Percentiles rank a stretch among this genome's conserved stretches.
These are phyloP conservation scores for Podiceps cristatus DNA, from an alignment of 2,113 vertebrate genomes.

Conservation along the genomic window DNA sequence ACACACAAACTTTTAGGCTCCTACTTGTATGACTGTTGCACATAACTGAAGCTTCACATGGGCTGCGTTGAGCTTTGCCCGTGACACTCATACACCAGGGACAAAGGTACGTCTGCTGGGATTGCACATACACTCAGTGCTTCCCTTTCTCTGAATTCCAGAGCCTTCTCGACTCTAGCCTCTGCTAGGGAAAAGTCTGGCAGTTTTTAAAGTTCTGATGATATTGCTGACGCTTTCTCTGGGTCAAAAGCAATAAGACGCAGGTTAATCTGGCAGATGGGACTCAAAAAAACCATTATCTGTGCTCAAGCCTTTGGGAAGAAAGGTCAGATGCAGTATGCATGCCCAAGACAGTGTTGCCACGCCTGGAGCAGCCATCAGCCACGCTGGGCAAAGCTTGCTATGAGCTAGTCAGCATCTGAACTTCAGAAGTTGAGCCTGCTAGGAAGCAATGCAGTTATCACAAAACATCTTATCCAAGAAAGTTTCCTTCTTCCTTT, in stretches of 20 bases:
- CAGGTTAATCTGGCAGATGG: background rate
- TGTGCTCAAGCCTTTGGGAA: background rate
- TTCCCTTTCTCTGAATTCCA: background rate
- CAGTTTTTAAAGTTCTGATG: background rate
- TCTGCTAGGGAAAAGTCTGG: background rate
- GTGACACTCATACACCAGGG: rapidly evolving
- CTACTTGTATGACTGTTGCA: background rate
- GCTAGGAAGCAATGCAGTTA: background rate
- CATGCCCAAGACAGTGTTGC: background rate
- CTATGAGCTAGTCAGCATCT: background rate
- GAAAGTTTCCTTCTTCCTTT: background rate
- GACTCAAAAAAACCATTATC: background rate
- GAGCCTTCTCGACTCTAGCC: background rate
- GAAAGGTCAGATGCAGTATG: background rate
- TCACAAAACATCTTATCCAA: background rate
- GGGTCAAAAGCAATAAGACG: background rate
- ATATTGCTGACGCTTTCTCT: background rate
- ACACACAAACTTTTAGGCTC: background rate
- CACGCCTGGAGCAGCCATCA: background rate
- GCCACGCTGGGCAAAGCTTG: background rate
- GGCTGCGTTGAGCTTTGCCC: background rate
- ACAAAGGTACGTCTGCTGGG: background rate
- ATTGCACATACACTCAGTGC: background rate
- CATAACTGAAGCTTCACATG: rapidly evolving
- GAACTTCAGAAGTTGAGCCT: background rate